Conservation (phyloP, 2,113 vertebrate species). For the Centropus bengalensis region DNA sequence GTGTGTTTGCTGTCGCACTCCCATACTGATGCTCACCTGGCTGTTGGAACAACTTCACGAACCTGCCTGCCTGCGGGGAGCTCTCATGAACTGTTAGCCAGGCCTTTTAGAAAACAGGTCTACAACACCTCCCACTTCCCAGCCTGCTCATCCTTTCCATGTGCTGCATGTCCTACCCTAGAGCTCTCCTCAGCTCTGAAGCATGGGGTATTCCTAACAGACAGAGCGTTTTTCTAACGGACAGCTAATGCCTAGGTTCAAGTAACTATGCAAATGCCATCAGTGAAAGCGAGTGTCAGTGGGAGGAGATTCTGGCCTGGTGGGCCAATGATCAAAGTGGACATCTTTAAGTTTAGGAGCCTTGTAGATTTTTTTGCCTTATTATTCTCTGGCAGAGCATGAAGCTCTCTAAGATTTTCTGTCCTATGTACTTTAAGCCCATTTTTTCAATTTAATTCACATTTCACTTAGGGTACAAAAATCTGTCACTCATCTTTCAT, state of each 20-base stretch:
- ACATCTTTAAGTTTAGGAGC: not conserved
- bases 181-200: not conserved
- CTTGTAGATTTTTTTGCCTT: not conserved
- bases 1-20: not conserved
- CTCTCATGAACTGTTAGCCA: not conserved
- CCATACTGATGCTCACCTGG: not conserved
- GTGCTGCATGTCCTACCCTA: not conserved
- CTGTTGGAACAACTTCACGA: not conserved
- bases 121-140: not conserved
- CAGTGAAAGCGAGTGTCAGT: not conserved
- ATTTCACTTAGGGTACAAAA: not conserved
- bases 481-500: not conserved
- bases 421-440: not conserved
- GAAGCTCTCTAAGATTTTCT: not conserved
- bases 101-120: not conserved
- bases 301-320: not conserved
- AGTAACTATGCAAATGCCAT: not conserved
- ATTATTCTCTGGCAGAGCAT: not conserved
- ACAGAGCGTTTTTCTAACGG: rapidly evolving
- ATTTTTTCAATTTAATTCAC: not conserved
- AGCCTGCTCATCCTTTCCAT: not conserved
- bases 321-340: not conserved
- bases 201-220: not conserved
- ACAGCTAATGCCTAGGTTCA: not conserved
- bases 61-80: not conserved